Conservation (phyloP, 1,140 invertebrate species). For the Pogonomyrmex californicus region DNA sequence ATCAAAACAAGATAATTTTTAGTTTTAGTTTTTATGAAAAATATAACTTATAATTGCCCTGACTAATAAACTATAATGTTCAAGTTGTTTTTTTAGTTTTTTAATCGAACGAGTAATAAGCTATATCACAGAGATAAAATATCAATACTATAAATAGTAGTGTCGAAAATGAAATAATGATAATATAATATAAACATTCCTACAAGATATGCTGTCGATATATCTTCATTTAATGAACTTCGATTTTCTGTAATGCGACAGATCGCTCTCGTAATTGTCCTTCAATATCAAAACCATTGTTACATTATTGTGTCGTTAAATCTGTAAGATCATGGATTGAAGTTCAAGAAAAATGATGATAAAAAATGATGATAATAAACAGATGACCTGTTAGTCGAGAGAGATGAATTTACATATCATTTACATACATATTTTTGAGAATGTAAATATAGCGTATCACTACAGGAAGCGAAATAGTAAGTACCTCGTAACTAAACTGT, state of each 20-base stretch:
- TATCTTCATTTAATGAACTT: conserved; percentile 16
- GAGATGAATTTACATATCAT: conserved; percentile 8
- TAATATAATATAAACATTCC: not conserved
- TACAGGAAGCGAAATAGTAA: not conserved
- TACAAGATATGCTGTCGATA: not conserved
- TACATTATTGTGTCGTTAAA: not conserved
- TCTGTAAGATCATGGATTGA: not conserved
- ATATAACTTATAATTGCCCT: not conserved
- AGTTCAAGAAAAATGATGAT: not conserved
- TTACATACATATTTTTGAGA: not conserved
- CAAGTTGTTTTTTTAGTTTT: not conserved
- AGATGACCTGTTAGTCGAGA: not conserved
- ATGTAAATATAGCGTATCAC: not conserved
- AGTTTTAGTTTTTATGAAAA: not conserved
- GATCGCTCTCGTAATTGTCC: not conserved
- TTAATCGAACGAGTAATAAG: too few species aligned
- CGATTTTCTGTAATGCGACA: not conserved
- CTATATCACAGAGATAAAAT: not conserved
- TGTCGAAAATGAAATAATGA: not conserved
- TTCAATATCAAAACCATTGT: not conserved
- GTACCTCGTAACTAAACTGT: not conserved
- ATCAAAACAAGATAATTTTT: not conserved
- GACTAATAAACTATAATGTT: not conserved
- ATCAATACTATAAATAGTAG: not conserved
- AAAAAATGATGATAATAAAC: not conserved